These are phyloP conservation scores for Acrobasis suavella DNA, from an alignment of 2,888 invertebrate genomes.

Conservation along the genomic window DNA sequence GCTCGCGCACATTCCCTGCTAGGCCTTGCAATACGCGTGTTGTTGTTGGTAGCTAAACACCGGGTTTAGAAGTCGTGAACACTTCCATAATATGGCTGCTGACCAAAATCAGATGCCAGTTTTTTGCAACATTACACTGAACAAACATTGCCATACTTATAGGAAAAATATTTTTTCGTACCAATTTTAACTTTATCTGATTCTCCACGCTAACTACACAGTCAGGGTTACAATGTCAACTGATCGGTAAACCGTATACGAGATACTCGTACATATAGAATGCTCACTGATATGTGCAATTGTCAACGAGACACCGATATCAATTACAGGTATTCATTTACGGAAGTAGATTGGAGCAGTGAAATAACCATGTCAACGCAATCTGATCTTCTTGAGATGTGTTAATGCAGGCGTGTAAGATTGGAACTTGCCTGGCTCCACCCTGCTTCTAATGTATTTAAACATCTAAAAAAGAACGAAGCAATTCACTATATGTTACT, in stretches of 20 bases:
- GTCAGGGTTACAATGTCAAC: constrained; percentile 11
- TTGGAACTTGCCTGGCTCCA: too few species aligned
- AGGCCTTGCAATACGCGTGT: constrained; percentile 43
- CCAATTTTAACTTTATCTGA: too few species aligned
- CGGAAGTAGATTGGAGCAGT: constrained; percentile 33
- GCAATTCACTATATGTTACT: too few species aligned
- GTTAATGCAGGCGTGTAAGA: not conserved
- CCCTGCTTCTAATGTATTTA: too few species aligned
- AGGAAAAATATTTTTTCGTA: too few species aligned
- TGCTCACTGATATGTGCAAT: constrained; percentile 24
- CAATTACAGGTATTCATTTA: constrained; percentile 37
- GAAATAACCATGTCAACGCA: constrained; percentile 20
- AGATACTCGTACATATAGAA: not conserved
- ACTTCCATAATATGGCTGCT: constrained; percentile 44
- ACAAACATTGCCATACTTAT: too few species aligned
- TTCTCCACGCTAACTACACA: not conserved
- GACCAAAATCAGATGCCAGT: constrained; percentile 44
- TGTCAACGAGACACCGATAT: constrained; percentile 35
- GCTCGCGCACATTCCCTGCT: constrained; percentile 50
- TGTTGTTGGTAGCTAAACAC: constrained; percentile 21
- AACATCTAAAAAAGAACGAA: too few species aligned
- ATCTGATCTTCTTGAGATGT: constrained; percentile 24
- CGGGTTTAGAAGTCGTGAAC: constrained; percentile 39
- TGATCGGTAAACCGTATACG: constrained; percentile 1
- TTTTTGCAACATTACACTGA: constrained; percentile 34